phyloP scores from a whole-genome alignment of 2,888 invertebrate genomes.

The Rugalucina vietnamica region DNA sequence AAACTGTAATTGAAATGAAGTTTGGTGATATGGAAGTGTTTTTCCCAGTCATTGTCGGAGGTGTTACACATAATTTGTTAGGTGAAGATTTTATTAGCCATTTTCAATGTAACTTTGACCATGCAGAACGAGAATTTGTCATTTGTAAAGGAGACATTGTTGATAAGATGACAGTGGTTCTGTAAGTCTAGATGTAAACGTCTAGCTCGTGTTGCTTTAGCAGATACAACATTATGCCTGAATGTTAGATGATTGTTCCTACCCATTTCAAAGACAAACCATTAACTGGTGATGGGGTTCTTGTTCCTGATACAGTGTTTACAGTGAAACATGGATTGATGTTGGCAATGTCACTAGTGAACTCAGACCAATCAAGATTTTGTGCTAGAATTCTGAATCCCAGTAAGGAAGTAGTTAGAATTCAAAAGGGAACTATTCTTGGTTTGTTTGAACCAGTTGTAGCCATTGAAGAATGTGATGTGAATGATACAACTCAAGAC shows the following conservation, averaged over 20 bases:
- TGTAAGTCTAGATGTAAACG: not conserved
- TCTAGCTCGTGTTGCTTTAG: not conserved
- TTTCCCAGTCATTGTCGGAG: constrained; percentile 35
- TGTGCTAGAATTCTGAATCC: constrained; percentile 13
- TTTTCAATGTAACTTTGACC: constrained; percentile 28
- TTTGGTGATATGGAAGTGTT: constrained; percentile 14
- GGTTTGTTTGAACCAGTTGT: not conserved
- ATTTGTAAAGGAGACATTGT: not conserved
- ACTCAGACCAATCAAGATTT: not conserved
- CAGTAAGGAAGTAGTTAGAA: not conserved
- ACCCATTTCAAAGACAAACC: not conserved
- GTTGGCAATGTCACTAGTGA: not conserved
- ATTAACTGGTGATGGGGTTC: not conserved
- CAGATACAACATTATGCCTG: not conserved
- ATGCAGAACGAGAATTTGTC: not conserved
- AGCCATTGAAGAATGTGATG: not conserved
- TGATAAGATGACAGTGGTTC: not conserved
- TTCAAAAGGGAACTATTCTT: not conserved
- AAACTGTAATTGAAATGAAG: not conserved
- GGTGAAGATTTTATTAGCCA: constrained; percentile 23
- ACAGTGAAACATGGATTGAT: not conserved
- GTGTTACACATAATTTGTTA: constrained; percentile 19
- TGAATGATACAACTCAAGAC: not conserved
- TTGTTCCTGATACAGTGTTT: constrained; percentile 1
- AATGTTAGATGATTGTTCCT: not conserved